A percentile compares a stretch with the other conserved stretches of the same genome.
These are phyloP conservation scores for Drosophila punjabiensis DNA, from an alignment of 1,140 invertebrate genomes.

Conservation along the genomic window DNA sequence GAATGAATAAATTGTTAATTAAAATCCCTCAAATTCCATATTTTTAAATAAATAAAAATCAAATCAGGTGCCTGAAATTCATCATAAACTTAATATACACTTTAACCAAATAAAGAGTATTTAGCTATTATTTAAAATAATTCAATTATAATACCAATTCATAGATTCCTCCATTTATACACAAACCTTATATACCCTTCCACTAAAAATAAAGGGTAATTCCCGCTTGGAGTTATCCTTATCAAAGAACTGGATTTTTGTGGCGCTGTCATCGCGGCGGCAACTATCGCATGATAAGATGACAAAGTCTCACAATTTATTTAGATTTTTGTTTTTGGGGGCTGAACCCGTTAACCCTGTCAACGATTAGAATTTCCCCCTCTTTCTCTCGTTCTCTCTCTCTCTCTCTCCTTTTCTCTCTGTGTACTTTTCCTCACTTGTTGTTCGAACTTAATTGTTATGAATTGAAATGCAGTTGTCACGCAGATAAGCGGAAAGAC, in stretches of 20 bases:
- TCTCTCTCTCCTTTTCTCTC: not conserved
- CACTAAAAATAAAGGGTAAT: not conserved
- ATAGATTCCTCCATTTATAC: not conserved
- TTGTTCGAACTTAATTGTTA: constrained; percentile 75
- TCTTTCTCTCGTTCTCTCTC: too few species aligned
- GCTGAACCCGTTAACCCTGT: constrained; percentile 42
- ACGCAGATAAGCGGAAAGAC: constrained; percentile 50
- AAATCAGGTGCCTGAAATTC: not conserved
- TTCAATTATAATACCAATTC: not conserved
- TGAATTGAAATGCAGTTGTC: constrained; percentile 79
- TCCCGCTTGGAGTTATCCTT: constrained; percentile 2
- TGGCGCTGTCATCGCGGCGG: constrained; percentile 20
- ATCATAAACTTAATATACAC: not conserved
- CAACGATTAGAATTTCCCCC: constrained; percentile 34
- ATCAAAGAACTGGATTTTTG: constrained; percentile 28
- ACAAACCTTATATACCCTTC: not conserved
- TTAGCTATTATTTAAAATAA: not conserved
- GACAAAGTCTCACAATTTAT: constrained; percentile 12
- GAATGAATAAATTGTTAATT: too few species aligned
- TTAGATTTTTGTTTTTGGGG: not conserved
- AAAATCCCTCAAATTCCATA: not conserved
- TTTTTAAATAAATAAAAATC: not conserved
- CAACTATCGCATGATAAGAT: constrained; percentile 27
- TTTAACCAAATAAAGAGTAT: not conserved
- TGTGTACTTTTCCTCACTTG: constrained; percentile 20